phyloP scores from a whole-genome alignment of 2,113 vertebrate genomes.

The Neogale vison region DNA sequence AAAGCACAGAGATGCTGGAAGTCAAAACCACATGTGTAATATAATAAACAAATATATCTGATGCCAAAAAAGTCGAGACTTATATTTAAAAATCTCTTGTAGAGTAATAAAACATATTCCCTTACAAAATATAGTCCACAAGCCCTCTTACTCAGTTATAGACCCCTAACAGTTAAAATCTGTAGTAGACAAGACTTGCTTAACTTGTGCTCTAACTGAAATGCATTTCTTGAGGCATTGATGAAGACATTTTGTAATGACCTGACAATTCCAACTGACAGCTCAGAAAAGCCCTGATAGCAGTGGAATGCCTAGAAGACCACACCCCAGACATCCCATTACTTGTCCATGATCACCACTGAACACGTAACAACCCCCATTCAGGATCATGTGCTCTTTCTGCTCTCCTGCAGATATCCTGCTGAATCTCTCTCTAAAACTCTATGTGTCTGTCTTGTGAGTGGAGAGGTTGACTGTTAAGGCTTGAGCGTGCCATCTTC shows the following conservation, averaged over 20 bases:
- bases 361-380: neutral
- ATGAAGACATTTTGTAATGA: neutral
- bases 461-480: neutral
- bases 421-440: neutral
- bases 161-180: neutral
- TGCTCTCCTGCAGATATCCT: neutral
- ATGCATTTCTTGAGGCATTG: neutral
- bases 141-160: neutral
- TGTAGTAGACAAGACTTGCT: neutral
- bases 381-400: neutral
- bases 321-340: neutral
- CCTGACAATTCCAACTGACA: neutral
- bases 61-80: neutral
- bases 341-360: neutral
- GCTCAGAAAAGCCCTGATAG: neutral
- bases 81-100: conserved; percentile 20
- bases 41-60: neutral
- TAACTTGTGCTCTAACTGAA: neutral
- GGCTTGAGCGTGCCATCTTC: neutral
- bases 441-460: neutral
- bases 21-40: neutral
- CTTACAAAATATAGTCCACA: neutral
- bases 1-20: neutral
- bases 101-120: neutral
- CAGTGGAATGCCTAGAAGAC: neutral